Evolutionary conservation across 1,140 invertebrate species (phyloP).

Genomic region (Psix sp.): DNA sequence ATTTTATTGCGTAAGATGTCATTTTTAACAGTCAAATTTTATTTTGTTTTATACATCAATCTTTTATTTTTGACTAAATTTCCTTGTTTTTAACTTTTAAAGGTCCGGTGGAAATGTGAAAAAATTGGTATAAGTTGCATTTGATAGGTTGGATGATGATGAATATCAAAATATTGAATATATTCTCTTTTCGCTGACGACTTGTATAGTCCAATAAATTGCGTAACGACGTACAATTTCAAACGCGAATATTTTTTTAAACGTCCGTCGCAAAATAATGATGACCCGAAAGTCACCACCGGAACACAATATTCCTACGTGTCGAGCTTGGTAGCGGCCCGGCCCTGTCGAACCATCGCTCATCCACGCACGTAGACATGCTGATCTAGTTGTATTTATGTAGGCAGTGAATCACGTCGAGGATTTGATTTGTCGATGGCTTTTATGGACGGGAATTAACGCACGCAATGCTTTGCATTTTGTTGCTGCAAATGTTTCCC

Average conservation of each 20-base stretch:
- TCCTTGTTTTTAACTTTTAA: too few species aligned
- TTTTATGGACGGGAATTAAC: conserved; percentile 77
- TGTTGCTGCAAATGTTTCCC: conserved; percentile 73
- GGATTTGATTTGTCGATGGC: conserved; percentile 77
- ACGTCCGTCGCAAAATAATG: conserved; percentile 59
- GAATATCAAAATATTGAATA: conserved; percentile 59
- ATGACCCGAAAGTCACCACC: conserved; percentile 61
- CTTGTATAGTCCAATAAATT: conserved; percentile 55
- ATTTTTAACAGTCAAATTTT: too few species aligned
- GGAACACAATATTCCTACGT: conserved; percentile 61
- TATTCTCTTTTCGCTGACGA: conserved; percentile 58
- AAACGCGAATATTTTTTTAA: conserved; percentile 60
- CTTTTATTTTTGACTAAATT: too few species aligned
- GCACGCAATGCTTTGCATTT: conserved; percentile 72
- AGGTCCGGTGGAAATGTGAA: not conserved
- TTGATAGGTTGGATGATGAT: conserved; percentile 41
- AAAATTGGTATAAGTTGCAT: conserved; percentile 21
- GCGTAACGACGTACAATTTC: conserved; percentile 59
- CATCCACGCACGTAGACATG: conserved; percentile 72
- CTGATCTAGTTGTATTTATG: conserved; percentile 77
- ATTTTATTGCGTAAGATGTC: too few species aligned
- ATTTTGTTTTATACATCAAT: too few species aligned
- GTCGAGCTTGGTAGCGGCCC: conserved; percentile 56
- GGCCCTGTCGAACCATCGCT: conserved; percentile 71
- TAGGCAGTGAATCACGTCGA: conserved; percentile 76